Percentiles rank a stretch among this genome's conserved stretches.
Conservation (phyloP, 1,140 invertebrate genomes). For the Neodiprion lecontei region DNA sequence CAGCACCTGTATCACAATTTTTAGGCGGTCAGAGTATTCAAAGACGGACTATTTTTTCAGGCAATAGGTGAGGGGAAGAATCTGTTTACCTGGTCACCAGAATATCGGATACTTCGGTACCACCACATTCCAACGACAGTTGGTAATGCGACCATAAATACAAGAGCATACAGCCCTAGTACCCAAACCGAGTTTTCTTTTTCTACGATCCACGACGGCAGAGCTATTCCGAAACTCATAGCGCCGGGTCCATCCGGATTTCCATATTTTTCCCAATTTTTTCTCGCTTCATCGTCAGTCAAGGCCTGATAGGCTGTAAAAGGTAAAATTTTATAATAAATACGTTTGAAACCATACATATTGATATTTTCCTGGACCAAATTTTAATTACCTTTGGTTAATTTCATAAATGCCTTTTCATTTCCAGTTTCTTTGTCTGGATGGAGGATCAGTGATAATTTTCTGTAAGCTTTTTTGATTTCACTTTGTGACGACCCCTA, state of each 20-base stretch:
- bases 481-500: slow-evolving; percentile 84
- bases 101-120: slow-evolving; percentile 97
- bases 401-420: slow-evolving; percentile 96
- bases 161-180: slow-evolving; percentile 91
- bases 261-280: slow-evolving; percentile 99
- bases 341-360: slow-evolving; percentile 20
- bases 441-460: slow-evolving; percentile 92
- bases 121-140: slow-evolving; percentile 97
- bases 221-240: slow-evolving; percentile 98
- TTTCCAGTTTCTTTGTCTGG: slow-evolving; percentile 98
- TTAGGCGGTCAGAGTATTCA: too few relatives aligned
- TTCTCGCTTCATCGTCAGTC: slow-evolving; percentile 95
- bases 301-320: slow-evolving; percentile 74
- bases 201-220: slow-evolving; percentile 99
- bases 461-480: slow-evolving; percentile 96
- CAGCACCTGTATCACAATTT: slow-evolving; percentile 72
- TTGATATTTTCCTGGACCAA: slow-evolving; percentile 45
- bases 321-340: slow-evolving; percentile 38
- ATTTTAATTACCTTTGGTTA: slow-evolving; percentile 88
- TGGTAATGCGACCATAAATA: slow-evolving; percentile 98
- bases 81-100: slow-evolving; percentile 81
- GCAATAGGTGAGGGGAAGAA: slow-evolving; percentile 6
- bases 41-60: too few relatives aligned
- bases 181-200: slow-evolving; percentile 99
- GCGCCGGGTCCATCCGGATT: slow-evolving; percentile 99